phyloP scores from a whole-genome alignment of 2,888 invertebrate species.

The Tetragonisca angustula region DNA sequence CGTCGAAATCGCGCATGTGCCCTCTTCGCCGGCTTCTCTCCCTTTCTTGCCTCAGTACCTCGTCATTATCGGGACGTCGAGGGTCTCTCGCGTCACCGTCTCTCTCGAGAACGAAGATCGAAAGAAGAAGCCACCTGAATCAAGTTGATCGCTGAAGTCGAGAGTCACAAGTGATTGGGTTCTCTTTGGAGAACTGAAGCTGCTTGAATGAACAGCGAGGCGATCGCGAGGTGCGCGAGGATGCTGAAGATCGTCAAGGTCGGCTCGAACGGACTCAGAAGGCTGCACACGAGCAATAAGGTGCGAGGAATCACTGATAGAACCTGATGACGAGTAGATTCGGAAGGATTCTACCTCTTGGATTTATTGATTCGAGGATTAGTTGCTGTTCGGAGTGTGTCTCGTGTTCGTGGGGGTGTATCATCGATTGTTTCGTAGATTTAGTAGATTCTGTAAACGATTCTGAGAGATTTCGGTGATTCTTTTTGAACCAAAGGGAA shows the following conservation, averaged over 20 bases:
- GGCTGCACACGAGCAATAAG: constrained; percentile 72
- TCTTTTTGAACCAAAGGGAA: not conserved
- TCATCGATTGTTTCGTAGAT: not conserved
- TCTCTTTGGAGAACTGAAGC: not conserved
- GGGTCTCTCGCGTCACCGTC: constrained; percentile 48
- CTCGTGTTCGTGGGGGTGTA: too few relatives aligned
- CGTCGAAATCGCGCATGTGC: constrained; percentile 72
- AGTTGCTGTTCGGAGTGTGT: too few relatives aligned
- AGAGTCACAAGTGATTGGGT: not conserved
- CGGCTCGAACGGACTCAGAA: constrained; percentile 68
- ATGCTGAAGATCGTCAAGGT: constrained; percentile 71
- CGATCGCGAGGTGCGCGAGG: constrained; percentile 53
- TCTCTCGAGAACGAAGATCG: not conserved
- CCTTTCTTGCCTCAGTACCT: constrained; percentile 67
- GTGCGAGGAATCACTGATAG: constrained; percentile 52
- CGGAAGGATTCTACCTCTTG: not conserved
- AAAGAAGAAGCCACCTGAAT: not conserved
- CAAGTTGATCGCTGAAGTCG: not conserved
- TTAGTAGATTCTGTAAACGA: not conserved
- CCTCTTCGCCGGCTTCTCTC: constrained; percentile 54
- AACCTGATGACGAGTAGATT: not conserved
- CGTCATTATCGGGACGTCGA: constrained; percentile 70
- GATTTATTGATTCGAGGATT: constrained; percentile 5
- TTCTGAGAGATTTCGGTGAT: not conserved
- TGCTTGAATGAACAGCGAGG: constrained; percentile 19